Percentiles rank a stretch among this genome's conserved stretches.
These are phyloP conservation scores for Tipula confusa DNA, from an alignment of 2,888 invertebrate species.

Conservation along the genomic window DNA sequence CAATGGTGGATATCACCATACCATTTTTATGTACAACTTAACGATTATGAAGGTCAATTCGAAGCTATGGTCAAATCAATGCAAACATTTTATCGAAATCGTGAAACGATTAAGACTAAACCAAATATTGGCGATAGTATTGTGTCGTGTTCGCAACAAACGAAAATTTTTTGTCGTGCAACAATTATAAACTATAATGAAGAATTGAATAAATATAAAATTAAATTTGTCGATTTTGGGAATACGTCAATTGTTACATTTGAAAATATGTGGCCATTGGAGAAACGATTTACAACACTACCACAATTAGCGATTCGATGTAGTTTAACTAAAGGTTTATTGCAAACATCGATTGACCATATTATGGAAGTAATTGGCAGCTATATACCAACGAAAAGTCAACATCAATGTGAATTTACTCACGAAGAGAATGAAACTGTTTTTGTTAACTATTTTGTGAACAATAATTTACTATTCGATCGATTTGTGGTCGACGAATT, in stretches of 20 bases:
- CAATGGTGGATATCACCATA: slow-evolving; percentile 74
- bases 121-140: slow-evolving; percentile 56
- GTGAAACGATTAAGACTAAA: slow-evolving; percentile 40
- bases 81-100: slow-evolving; percentile 61
- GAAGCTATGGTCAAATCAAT: slow-evolving; percentile 66
- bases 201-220: slow-evolving; percentile 58
- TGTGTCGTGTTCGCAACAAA: slow-evolving; percentile 65
- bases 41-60: slow-evolving; percentile 55
- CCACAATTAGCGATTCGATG: slow-evolving; percentile 70
- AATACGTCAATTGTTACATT: slow-evolving; percentile 62
- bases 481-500: slow-evolving; percentile 42
- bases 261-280: slow-evolving; percentile 65
- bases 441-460: slow-evolving; percentile 44
- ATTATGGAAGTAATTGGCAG: slow-evolving; percentile 41
- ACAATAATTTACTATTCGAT: slow-evolving; percentile 43
- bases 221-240: slow-evolving; percentile 73
- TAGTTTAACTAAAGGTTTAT: slow-evolving; percentile 58
- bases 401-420: slow-evolving; percentile 42
- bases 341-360: slow-evolving; percentile 40
- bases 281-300: slow-evolving; percentile 59
- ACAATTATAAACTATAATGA: slow-evolving; percentile 57
- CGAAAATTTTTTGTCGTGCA: slow-evolving; percentile 68
- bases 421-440: slow-evolving; percentile 41
- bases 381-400: slow-evolving; percentile 38
- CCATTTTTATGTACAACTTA: slow-evolving; percentile 63